Percentiles rank a stretch among this genome's conserved stretches.
These are phyloP conservation scores for Nerophis ophidion DNA, from an alignment of 2,113 vertebrate genomes.

Conservation along the genomic window DNA sequence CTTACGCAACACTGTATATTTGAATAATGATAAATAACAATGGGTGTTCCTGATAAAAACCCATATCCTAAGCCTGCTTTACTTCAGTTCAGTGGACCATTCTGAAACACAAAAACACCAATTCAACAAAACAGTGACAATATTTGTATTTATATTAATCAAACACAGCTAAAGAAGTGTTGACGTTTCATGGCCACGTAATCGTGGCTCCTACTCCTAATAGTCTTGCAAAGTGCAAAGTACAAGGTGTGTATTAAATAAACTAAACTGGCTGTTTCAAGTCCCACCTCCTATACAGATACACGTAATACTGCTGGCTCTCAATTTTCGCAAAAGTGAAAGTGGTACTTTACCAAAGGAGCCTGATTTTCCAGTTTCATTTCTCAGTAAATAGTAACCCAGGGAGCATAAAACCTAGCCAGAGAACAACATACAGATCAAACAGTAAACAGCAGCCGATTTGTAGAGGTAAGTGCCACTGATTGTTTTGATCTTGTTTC, in stretches of 20 bases:
- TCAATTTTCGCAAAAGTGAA: neutral
- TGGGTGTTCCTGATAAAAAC: too few relatives aligned
- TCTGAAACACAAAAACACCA: neutral
- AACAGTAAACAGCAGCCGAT: neutral
- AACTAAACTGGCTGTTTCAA: neutral
- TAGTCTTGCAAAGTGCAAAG: neutral
- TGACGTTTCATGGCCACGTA: neutral
- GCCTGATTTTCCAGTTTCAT: neutral
- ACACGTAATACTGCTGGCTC: neutral
- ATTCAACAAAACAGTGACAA: neutral
- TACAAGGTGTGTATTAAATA: neutral
- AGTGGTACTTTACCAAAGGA: neutral
- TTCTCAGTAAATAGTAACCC: constrained; percentile 2
- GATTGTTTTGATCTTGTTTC: neutral
- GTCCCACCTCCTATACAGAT: too few relatives aligned
- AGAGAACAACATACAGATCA: neutral
- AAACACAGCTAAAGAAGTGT: neutral
- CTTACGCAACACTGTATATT: too few relatives aligned
- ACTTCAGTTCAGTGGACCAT: too few relatives aligned
- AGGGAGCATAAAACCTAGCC: neutral
- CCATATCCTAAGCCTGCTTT: too few relatives aligned
- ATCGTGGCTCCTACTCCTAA: too few relatives aligned
- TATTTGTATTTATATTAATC: neutral
- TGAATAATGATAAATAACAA: too few relatives aligned
- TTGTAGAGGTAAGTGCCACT: constrained; percentile 5